phyloP scores from a whole-genome alignment of 2,888 invertebrate genomes.

The Mimumesa dahlbomi region DNA sequence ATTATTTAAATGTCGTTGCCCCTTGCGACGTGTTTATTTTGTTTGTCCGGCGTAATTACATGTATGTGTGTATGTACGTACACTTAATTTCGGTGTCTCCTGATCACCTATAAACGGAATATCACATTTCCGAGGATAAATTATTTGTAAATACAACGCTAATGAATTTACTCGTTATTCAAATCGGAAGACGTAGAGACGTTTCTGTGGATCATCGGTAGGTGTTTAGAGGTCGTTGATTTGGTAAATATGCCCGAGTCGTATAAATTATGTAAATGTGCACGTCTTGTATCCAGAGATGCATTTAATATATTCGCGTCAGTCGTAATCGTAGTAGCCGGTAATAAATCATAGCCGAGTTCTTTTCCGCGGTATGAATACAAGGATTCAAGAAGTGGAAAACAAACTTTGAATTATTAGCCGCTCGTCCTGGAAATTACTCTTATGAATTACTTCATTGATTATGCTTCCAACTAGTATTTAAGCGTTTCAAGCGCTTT shows the following conservation, averaged over 20 bases:
- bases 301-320: conserved; percentile 35
- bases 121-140: background rate
- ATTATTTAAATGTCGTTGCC: too few relatives aligned
- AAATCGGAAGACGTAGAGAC: background rate
- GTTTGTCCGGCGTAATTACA: too few relatives aligned
- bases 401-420: conserved; percentile 40
- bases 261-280: conserved; percentile 47
- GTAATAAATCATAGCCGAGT: conserved; percentile 36
- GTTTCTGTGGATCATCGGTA: conserved; percentile 2
- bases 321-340: conserved; percentile 30
- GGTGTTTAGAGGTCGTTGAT: conserved; percentile 32
- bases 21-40: too few relatives aligned
- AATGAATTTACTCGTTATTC: background rate
- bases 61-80: too few relatives aligned
- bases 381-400: conserved; percentile 9
- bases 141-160: background rate
- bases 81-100: too few relatives aligned
- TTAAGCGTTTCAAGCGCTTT: conserved; percentile 9
- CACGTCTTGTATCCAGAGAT: conserved; percentile 23
- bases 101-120: too few relatives aligned
- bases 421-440: conserved; percentile 5
- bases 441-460: conserved; percentile 27
- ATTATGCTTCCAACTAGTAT: conserved; percentile 5
- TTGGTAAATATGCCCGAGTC: conserved; percentile 31
- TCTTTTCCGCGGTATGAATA: conserved; percentile 18